Percentiles rank a stretch among this genome's conserved stretches.
Conservation (phyloP, 2,888 invertebrate genomes). For the Drosophila prostipennis region DNA sequence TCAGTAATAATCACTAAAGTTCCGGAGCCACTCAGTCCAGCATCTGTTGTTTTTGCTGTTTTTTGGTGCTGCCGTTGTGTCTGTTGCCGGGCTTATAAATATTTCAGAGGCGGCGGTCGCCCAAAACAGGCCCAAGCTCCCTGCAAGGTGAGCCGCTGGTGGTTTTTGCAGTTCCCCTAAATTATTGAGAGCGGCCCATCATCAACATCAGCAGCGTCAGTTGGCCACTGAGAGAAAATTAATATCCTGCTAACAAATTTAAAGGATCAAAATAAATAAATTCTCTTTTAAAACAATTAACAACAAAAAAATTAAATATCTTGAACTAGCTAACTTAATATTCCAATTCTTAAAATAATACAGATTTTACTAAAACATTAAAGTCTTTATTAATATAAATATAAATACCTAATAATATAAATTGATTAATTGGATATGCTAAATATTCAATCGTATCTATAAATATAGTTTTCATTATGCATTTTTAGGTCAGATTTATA, state of each 20-base stretch:
- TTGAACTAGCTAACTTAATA: not conserved
- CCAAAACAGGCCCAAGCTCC: constrained; percentile 52
- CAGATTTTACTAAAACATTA: too few species aligned
- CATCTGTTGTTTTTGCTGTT: constrained; percentile 19
- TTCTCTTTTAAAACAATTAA: too few species aligned
- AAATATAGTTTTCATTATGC: too few species aligned
- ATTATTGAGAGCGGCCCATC: constrained; percentile 76
- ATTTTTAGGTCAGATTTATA: too few species aligned
- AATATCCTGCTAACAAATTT: not conserved
- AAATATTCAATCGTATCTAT: too few species aligned
- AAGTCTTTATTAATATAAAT: too few species aligned
- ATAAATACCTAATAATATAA: too few species aligned
- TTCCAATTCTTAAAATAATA: too few species aligned
- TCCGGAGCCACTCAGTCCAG: constrained; percentile 60
- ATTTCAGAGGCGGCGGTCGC: constrained; percentile 57
- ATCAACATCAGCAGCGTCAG: constrained; percentile 36
- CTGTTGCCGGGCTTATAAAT: constrained; percentile 64
- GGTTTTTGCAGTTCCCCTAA: constrained; percentile 67
- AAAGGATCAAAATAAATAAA: not conserved
- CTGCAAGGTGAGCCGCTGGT: constrained; percentile 40
- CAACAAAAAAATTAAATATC: too few species aligned
- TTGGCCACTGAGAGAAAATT: constrained; percentile 35
- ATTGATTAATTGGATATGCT: too few species aligned
- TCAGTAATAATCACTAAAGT: constrained; percentile 84
- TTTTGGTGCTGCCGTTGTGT: constrained; percentile 33